Evolutionary conservation across 1,140 invertebrate genomes (phyloP).

Genomic region (Mizuhopecten yessoensis): DNA sequence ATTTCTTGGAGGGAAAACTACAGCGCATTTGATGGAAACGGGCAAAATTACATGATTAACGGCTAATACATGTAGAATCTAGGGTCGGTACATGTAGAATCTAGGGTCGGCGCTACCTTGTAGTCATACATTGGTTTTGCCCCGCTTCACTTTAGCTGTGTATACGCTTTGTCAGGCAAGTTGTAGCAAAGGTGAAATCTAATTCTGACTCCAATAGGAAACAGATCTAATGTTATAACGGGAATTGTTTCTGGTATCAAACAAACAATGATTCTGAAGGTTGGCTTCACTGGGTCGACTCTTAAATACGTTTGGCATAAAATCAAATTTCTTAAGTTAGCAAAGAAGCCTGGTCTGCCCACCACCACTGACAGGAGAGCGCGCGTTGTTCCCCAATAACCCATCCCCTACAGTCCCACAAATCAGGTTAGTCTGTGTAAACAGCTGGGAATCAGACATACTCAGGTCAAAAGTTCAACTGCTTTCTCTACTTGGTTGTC

Average conservation of each 20-base stretch:
- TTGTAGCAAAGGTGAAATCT: background rate
- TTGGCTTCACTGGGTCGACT: background rate
- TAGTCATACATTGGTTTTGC: background rate
- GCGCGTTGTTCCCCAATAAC: background rate
- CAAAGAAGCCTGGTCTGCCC: background rate
- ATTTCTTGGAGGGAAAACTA: background rate
- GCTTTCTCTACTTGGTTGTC: background rate
- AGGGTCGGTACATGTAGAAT: background rate
- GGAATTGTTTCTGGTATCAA: slow-evolving; percentile 26
- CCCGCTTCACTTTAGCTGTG: background rate
- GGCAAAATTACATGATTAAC: background rate
- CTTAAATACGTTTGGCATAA: slow-evolving; percentile 19
- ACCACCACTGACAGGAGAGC: background rate
- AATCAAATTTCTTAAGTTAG: slow-evolving; percentile 22
- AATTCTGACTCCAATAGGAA: background rate
- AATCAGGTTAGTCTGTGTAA: background rate
- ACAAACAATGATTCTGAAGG: background rate
- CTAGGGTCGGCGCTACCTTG: background rate
- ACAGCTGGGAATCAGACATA: background rate
- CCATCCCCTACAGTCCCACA: background rate
- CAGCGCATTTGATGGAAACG: background rate
- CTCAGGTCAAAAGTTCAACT: background rate
- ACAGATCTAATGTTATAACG: slow-evolving; percentile 34
- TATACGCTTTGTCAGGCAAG: slow-evolving; percentile 13
- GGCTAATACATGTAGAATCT: background rate